Percentiles rank a stretch among this genome's conserved stretches.
These are phyloP conservation scores for Busseola fusca DNA, from an alignment of 2,888 invertebrate species.

Conservation along the genomic window DNA sequence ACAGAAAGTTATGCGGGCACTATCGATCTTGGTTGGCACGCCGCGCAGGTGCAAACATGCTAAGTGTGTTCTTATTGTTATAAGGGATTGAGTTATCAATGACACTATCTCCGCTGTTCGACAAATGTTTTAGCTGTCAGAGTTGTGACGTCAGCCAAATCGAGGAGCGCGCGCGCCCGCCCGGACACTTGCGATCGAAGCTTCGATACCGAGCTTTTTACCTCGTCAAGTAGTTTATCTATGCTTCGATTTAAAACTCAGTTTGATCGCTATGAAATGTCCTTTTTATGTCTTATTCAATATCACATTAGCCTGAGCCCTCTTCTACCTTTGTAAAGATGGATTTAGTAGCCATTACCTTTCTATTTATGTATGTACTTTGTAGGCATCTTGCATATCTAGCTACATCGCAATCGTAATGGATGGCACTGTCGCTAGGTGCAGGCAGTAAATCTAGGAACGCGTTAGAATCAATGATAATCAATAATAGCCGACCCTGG, in stretches of 20 bases:
- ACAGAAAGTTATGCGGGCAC: conserved; percentile 77
- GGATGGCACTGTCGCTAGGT: conserved; percentile 67
- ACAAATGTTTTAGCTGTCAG: conserved; percentile 89
- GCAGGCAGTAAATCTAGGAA: conserved; percentile 80
- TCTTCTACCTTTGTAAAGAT: neutral
- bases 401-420: conserved; percentile 58
- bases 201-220: conserved; percentile 75
- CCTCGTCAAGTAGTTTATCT: conserved; percentile 61
- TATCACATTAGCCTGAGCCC: neutral
- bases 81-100: conserved; percentile 88
- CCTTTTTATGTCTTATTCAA: conserved; percentile 31
- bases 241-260: conserved; percentile 52
- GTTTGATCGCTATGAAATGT: conserved; percentile 41
- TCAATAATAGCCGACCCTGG: conserved; percentile 81
- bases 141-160: conserved; percentile 88
- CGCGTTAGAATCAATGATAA: conserved; percentile 87
- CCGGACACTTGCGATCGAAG: conserved; percentile 74
- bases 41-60: conserved; percentile 88
- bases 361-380: conserved; percentile 21
- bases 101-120: conserved; percentile 88
- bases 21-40: conserved; percentile 78
- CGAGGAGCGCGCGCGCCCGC: conserved; percentile 74
- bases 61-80: conserved; percentile 89
- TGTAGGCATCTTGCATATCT: conserved; percentile 21
- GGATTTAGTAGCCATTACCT: conserved; percentile 2